Conservation (phyloP, 2,888 invertebrate genomes). For the Carabus problematicus region DNA sequence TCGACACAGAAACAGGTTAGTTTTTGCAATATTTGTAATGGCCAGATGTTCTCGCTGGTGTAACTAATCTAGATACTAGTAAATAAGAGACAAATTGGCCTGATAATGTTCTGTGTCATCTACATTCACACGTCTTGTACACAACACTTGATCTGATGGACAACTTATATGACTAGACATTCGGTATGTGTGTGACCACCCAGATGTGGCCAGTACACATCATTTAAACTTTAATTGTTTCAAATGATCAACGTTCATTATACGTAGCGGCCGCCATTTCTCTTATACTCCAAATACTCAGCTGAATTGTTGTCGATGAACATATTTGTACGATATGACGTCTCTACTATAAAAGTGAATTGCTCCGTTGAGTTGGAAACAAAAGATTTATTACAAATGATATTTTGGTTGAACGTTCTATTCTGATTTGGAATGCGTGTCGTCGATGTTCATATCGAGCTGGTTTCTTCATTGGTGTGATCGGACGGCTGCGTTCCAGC, state of each 20-base stretch:
- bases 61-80: conserved; percentile 28
- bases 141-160: conserved; percentile 35
- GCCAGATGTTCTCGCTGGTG: conserved; percentile 18
- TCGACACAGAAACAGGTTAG: conserved; percentile 85
- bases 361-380: too few species aligned
- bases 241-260: background rate
- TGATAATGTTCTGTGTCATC: conserved; percentile 35
- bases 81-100: conserved; percentile 29
- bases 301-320: too few species aligned
- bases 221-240: conserved; percentile 12
- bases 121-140: conserved; percentile 31
- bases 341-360: too few species aligned
- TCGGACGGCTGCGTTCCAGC: conserved; percentile 46
- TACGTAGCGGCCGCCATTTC: conserved; percentile 2
- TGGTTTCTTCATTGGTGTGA: conserved; percentile 30
- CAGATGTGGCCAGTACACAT: conserved; percentile 31
- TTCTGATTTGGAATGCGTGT: too few species aligned
- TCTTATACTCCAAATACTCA: too few species aligned
- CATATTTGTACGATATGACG: too few species aligned
- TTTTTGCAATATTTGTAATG: background rate
- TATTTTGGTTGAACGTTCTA: too few species aligned
- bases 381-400: background rate
- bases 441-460: conserved; percentile 15
- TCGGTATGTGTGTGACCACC: conserved; percentile 26
- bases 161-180: conserved; percentile 6